Conservation (phyloP, 2,113 vertebrate genomes). For the Rhagologus leucostigma region DNA sequence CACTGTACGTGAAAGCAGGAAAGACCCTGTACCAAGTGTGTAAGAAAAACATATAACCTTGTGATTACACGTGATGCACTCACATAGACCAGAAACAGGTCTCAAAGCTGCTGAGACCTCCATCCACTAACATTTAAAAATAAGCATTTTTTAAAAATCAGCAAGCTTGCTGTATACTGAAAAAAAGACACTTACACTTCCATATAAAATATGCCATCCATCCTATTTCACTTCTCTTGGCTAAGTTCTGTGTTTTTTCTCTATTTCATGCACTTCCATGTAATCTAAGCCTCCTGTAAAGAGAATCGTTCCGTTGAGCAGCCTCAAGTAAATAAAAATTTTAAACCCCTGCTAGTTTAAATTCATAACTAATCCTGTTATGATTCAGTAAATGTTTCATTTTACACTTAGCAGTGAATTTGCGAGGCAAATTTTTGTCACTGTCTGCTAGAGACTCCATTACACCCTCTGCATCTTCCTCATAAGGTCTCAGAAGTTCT, state of each 20-base stretch:
- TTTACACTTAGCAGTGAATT: conserved; percentile 16
- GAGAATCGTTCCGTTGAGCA: background rate
- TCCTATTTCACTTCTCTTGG: background rate
- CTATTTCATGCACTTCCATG: background rate
- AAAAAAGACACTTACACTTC: background rate
- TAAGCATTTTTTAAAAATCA: background rate
- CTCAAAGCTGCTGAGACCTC: background rate
- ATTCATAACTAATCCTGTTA: background rate
- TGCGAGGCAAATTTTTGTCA: conserved; percentile 29
- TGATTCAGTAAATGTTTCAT: conserved; percentile 9
- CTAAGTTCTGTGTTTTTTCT: background rate
- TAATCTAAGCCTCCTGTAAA: background rate
- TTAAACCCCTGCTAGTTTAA: conserved; percentile 10
- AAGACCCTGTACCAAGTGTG: background rate
- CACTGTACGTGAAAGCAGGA: background rate
- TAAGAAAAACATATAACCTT: background rate
- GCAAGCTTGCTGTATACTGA: background rate
- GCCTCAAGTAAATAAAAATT: background rate
- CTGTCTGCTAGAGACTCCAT: background rate
- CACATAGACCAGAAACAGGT: background rate
- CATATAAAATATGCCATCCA: background rate
- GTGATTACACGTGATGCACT: background rate
- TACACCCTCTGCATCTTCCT: background rate
- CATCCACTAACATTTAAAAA: background rate
- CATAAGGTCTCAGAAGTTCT: background rate